Evolutionary conservation across 2,888 invertebrate species (phyloP), one percentile per base, ranked within the genome.

Genomic region (Dione vanillae): DNA sequence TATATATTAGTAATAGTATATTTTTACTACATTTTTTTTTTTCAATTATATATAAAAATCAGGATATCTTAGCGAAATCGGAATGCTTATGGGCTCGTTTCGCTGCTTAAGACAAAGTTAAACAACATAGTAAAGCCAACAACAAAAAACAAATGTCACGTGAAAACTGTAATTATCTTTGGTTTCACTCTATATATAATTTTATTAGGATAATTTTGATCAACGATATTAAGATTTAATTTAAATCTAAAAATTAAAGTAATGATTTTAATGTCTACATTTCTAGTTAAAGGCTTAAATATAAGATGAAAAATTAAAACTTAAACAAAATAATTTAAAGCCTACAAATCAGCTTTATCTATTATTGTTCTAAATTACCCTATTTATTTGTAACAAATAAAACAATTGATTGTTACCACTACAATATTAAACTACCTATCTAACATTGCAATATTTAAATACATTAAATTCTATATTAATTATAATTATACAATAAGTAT

Each of bases 291-390:
- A 54, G 35, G n/a, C 5, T 35, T 35, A 54, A 35, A 54, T 35
- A 54, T 10, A 54, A 54, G 35, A 54, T 37, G n/a, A 16, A 37
- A 54, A n/a, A 37, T 54, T 37, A 54, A 37, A 35, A 35, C 54
- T 10, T 54, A 10, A 27, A 27, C 27, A 27, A 12, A 16, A 9
- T 10, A 52, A 52, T n/a, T 11, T 27, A n/a, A 54, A 54, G 35
- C 27, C 27, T 27, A 37, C 35, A 54, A 37, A 54, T 54, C 37
- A 54, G 9, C n/a, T n/a, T 37, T 37, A 54, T 37, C 37, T n/a
- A 37, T 9, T 54, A 16, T 37, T 16, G 37, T 54, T 54, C 54
- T 37, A 54, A 54, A 54, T 54, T n/a, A 37, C 37, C 54, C n/a
- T 0, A 7, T 52, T 14, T 1, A 14, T 19, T 16, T 27, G 5